Base-by-base conservation (phyloP, 2,113 vertebrate genomes). In the Mungos mungo region DNA sequence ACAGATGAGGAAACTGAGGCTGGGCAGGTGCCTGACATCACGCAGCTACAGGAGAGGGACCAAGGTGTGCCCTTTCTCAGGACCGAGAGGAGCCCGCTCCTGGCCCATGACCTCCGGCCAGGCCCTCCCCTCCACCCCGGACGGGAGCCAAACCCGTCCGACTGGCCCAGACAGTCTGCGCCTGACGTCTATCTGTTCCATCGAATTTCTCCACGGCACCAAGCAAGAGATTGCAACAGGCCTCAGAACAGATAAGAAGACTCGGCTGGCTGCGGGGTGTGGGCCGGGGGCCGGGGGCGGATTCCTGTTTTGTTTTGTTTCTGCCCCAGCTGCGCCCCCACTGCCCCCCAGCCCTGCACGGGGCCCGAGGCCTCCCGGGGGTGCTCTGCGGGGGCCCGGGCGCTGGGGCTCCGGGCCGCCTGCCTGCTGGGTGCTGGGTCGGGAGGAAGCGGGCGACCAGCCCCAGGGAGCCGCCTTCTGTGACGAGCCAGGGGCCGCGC, bases 131-230 rank as follows among this genome's bases (percentile, higher is more conserved):
- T 63, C 76, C 95, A 19, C 54, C 80, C 1, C 1, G 2, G 79
- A 79, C 88, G 65, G 91, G 83, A 95, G n/a, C 82, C 50, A 93
- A 98, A 97, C 97, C 97, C 29, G 96, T 91, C 96, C 0, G 1
- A 79, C 97, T 0, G 87, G 96, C 95, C 93, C 21, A 0, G 89
- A 69, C 38, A 35, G 66, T 16, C 90, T 3, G 83, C 29, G 57
- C 91, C 89, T 2, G 10, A 76, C 25, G 8, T 82, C 91, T 96
- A 96, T 97, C 97, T 83, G 93, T 80, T 3, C 65, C 89, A 97
- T 90, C 93, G 2, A 41, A 15, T 96, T 97, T 87, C 95, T 69
- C 95, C 86, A 74, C 72, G 2, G 25, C 52, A 47, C 57, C 13
- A 47, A 27, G 84, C 57, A 0, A 35, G 79, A 12, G 6, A 63